Evolutionary conservation across 2,888 invertebrate species (phyloP), one percentile per base, ranked within the genome.

Genomic region (Cetonia aurata): DNA sequence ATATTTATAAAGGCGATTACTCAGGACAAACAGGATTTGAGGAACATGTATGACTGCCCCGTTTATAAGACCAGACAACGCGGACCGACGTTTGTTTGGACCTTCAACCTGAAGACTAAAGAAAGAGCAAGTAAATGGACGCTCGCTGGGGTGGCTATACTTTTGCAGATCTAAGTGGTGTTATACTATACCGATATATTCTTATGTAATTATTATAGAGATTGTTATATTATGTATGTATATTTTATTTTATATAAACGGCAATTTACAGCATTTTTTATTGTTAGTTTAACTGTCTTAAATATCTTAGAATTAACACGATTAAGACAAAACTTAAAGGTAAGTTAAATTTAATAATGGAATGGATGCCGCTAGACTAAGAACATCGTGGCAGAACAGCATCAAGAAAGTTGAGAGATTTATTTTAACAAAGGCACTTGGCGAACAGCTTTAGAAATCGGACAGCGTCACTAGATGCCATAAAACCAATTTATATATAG

Each of bases 41-140:
- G 94, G 75, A 96, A 93, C 82, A 89, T 95, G 75, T 97, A 96
- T 84, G 95, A 95, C 80, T 97, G 96, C 83, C 96, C 97, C 8
- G 93, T 97, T 6, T 98, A 98, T 84, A 96, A 96, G 86, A 97
- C 96, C 10, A 89, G 91, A 76, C 89, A 89, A 82, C 89, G 98
- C 67, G 98, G 97, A 0, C 94, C 93, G 0, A 98, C 97, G 0
- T 98, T 91, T 80, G 96, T 98, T 10, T 98, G 97, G 97, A 96
- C 96, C 0, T 98, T 98, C 83, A 96, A 96, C 84, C 86, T 98
- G 71, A 94, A 93, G 86, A 95, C 94, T 12, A 94, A 91, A 81
- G 95, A 96, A 78, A 94, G 92, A 77, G 89, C 96, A 0, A 91
- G 95, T 0, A 95, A 95, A 80, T 98, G 98, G 98, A 92, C 95